These are phyloP conservation scores for Drosophila sp. DNA, from an alignment of 1,140 invertebrate species.

Conservation along the genomic window DNA sequence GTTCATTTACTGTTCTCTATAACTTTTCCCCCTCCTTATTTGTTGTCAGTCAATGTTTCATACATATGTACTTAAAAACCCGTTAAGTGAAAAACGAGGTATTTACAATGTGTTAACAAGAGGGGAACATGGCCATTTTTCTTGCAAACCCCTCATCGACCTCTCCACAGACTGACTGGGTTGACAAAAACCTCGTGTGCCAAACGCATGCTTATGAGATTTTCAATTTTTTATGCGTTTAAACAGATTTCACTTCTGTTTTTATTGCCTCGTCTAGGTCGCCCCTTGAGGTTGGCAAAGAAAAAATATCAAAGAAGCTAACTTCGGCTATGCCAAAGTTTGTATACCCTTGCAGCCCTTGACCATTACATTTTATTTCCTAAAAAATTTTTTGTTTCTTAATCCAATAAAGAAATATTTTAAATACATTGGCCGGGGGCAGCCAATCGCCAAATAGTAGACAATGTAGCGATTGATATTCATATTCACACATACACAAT, in stretches of 20 bases:
- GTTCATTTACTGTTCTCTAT: neutral
- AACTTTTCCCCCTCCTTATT: neutral
- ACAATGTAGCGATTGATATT: no score
- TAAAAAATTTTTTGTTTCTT: no score
- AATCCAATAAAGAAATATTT: no score
- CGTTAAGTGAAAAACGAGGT: conserved; percentile 82
- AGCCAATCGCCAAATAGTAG: no score
- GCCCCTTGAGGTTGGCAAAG: conserved; percentile 20
- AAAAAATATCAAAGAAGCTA: no score
- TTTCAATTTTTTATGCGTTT: conserved; percentile 82
- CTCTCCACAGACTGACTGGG: neutral
- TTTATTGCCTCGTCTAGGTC: conserved; percentile 56
- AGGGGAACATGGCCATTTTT: conserved; percentile 70
- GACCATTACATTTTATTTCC: no score
- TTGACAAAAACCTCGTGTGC: conserved; percentile 57
- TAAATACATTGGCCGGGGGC: no score
- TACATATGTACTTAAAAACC: conserved; percentile 74
- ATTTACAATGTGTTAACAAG: conserved; percentile 83
- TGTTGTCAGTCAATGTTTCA: neutral
- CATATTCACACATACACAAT: no score
- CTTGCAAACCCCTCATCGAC: conserved; percentile 55
- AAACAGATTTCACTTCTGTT: conserved; percentile 74
- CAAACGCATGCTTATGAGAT: conserved; percentile 80
- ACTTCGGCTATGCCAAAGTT: no score
- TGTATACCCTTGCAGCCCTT: no score